Evolutionary conservation across 2,797 vertebrate genomes (phyloP), one percentile per base, ranked within the genome.

Genomic region (Erithacus rubecula): DNA sequence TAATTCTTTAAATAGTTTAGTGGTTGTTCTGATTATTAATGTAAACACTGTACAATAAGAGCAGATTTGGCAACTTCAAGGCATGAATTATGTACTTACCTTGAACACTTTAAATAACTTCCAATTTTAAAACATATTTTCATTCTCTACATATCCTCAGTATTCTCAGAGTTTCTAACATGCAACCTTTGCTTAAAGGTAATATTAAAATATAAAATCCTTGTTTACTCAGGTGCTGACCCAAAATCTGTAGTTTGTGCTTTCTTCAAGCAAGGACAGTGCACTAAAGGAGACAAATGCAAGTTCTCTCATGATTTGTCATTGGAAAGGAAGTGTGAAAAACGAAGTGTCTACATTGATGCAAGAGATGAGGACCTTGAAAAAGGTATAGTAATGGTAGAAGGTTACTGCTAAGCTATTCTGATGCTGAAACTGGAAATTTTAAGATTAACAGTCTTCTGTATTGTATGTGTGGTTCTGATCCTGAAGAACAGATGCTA

Each of bases 181-280:
- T 37, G 9, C 9, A 36, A 9, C 24, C 81, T 52, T 37, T 64
- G 43, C 32, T 58, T 79, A 11, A 47, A 80, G 86, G 6, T n/a
- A 30, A 9, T 77, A 47, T 37, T 82, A 89, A 86, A 81, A 70
- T 81, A 7, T 4, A 11, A 39, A 64, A 34, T 29, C 15, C 67
- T 63, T 6, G 41, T 94, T 92, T 47, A 70, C 68, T 39, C 91
- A 99, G 99, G 99, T 74, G 99, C 99, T 53, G 99, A 99, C 96
- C 99, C 99, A 13, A 99, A 99, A 94, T 99, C 99, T 0, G 99
- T 99, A 88, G 98, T 99, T 43, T 99, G 99, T 96, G 99, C 99
- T 11, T 99, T 99, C 98, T 99, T 98, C 93, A 99, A 99, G 97
- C 99, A 99, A 98, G 99, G 99, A 15, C 99, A 99, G 44, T 99